Conservation (phyloP, 53 echinoderm and acorn worm species). For the Luidia sarsii region DNA sequence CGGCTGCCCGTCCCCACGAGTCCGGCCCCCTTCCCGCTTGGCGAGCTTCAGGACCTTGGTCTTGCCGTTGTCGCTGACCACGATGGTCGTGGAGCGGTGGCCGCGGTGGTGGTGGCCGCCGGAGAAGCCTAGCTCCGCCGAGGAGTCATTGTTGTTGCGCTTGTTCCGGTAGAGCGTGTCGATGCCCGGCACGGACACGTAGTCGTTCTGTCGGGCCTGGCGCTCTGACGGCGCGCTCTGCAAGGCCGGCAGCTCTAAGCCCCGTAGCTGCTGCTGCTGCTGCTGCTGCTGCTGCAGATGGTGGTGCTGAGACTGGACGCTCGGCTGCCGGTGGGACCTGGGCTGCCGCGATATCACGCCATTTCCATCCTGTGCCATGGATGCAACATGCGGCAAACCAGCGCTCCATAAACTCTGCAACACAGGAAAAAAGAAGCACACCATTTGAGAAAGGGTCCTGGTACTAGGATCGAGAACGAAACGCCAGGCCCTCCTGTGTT, state of each 20-base stretch:
- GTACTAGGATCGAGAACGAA: no score
- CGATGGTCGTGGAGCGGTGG: constrained; percentile 62
- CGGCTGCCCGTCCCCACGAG: constrained; percentile 49
- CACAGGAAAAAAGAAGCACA: constrained; percentile 29
- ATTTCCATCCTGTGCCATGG: constrained; percentile 99
- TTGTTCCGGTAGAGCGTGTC: constrained; percentile 59
- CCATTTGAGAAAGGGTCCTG: not conserved
- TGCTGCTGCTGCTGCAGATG: constrained; percentile 37
- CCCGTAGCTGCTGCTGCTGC: constrained; percentile 45
- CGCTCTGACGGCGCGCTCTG: constrained; percentile 67
- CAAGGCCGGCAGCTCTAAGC: constrained; percentile 68
- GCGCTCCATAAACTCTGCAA: constrained; percentile 97
- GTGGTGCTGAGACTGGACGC: constrained; percentile 26
- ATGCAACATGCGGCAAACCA: constrained; percentile 84
- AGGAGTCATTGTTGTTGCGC: constrained; percentile 81
- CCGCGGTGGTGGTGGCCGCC: constrained; percentile 31
- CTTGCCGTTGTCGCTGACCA: constrained; percentile 74
- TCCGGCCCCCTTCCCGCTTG: constrained; percentile 75
- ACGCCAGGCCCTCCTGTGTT: no score
- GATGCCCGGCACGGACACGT: constrained; percentile 68
- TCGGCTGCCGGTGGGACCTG: constrained; percentile 43
- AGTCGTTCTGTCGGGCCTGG: constrained; percentile 83
- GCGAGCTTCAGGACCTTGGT: constrained; percentile 91
- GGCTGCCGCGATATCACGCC: constrained; percentile 95
- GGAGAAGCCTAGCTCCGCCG: constrained; percentile 1